A percentile compares a stretch with the other conserved stretches of the same genome.
Evolutionary conservation across 2,113 vertebrate genomes (phyloP).

Genomic region (Leucosticte australis): DNA sequence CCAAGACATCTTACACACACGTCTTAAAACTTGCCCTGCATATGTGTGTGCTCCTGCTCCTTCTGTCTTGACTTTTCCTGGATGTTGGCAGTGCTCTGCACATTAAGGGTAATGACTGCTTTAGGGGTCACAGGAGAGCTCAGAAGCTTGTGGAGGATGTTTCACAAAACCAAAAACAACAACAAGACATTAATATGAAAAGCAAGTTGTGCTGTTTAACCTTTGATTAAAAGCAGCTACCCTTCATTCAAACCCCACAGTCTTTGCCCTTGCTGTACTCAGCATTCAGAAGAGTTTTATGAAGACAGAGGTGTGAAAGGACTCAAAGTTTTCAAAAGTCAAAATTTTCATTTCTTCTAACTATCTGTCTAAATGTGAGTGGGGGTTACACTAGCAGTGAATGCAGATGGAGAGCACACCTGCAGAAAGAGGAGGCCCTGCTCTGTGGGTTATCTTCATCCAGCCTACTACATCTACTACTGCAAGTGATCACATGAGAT

Average conservation of each 20-base stretch:
- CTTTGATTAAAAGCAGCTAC: not conserved
- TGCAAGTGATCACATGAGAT: not conserved
- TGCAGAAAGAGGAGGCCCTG: not conserved
- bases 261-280: not conserved
- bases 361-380: not conserved
- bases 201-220: not conserved
- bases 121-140: not conserved
- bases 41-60: not conserved
- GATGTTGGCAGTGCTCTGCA: not conserved
- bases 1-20: not conserved
- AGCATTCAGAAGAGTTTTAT: not conserved
- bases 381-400: not conserved
- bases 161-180: not conserved
- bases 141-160: not conserved
- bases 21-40: not conserved
- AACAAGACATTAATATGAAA: not conserved
- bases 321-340: not conserved
- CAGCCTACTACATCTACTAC: not conserved
- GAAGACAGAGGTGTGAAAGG: not conserved
- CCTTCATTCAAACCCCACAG: not conserved
- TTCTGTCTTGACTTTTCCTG: not conserved
- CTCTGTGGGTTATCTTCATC: not conserved
- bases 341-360: not conserved
- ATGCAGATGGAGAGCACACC: not conserved
- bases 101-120: not conserved